These are phyloP conservation scores for Mechanitis mazaeus DNA, from an alignment of 2,888 invertebrate genomes.

Conservation along the genomic window DNA sequence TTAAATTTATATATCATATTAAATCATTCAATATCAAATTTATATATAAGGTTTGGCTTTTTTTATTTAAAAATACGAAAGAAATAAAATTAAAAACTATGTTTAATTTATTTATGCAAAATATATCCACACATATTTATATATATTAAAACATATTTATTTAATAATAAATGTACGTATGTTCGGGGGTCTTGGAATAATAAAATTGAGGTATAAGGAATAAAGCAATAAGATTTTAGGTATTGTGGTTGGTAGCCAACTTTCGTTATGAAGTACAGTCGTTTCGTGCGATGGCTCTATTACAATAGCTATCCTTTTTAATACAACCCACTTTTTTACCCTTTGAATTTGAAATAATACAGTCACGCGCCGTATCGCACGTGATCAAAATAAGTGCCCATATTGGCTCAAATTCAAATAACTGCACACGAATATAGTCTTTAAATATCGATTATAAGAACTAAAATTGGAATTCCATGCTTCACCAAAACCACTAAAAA, in stretches of 20 bases:
- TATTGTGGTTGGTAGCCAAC: conserved; percentile 27
- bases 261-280: conserved; percentile 37
- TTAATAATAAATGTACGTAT: too few species aligned
- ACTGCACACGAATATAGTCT: neutral
- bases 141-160: too few species aligned
- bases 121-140: too few species aligned
- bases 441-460: conserved; percentile 7
- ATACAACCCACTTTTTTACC: conserved; percentile 56
- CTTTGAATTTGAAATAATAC: conserved; percentile 69
- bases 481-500: too few species aligned
- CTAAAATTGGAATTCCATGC: conserved; percentile 1
- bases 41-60: too few species aligned
- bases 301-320: conserved; percentile 55
- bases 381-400: conserved; percentile 48
- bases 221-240: neutral
- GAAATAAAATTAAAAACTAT: too few species aligned
- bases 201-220: conserved; percentile 2
- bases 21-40: too few species aligned
- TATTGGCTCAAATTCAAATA: neutral
- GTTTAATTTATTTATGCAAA: too few species aligned
- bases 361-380: conserved; percentile 49
- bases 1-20: too few species aligned
- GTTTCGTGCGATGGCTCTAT: conserved; percentile 38
- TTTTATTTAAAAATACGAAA: too few species aligned
- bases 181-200: neutral